Base-by-base conservation (phyloP, 2,888 invertebrate species). In the Campoletis raptor region DNA sequence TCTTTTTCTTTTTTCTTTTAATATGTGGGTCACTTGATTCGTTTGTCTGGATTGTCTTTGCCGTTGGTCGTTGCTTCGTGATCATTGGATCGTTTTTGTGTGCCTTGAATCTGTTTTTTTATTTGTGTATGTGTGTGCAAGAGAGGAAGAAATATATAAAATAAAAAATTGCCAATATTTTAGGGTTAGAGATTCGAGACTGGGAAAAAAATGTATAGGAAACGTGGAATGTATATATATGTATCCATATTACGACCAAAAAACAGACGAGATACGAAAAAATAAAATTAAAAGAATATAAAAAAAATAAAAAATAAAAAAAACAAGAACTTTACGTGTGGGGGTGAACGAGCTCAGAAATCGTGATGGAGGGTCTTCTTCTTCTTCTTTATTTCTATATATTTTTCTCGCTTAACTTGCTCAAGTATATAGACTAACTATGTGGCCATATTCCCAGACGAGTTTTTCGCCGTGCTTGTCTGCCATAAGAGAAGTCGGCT, bases 401-500 rank as follows among this genome's bases (percentile, higher is more conserved):
- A 64, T 85, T 57, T 67, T 67, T 57, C 69, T 81, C 69, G n/a
- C 42, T 73, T 24, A 67, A 64, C 61, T n/a, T 15, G 73, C 52
- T 37, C 61, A 21, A 74, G 67, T 69, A 81, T 37, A 81, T 37
- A 77, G 67, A 85, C 81, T 85, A 30, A 85, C 81, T 85, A 30
- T 24, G 83, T 42, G 40, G 77, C 80, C 88, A 45, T 81, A 36
- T 87, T 89, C 77, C 90, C 90, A 91, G 91, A 92, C 92, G 89
- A 91, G 92, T 92, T 92, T 92, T 92, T 92, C 91, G 87, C 89
- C 80, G 88, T 67, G 52, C 79, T 52, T 67, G 64, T 80, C 83
- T 76, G 77, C 80, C 83, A 81, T 85, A 81, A 84, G 81, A 76
- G 81, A 73, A 90, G 81, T 86, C 87, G 86, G 64, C 82, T 80